Evolutionary conservation across 2,888 invertebrate genomes (phyloP), one percentile per base, ranked within the genome.

Genomic region (Alentia gelatinosa): DNA sequence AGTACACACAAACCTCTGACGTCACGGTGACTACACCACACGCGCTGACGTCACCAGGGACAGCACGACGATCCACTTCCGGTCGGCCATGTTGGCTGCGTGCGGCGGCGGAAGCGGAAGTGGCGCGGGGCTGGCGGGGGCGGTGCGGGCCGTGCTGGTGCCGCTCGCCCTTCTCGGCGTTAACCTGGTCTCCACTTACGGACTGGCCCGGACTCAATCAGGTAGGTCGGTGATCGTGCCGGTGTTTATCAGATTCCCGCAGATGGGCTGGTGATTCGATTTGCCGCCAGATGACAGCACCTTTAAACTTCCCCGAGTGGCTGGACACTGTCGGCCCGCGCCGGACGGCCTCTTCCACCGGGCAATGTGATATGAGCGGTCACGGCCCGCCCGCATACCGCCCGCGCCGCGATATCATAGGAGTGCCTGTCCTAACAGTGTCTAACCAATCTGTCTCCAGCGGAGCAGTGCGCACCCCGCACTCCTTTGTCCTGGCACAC

Each of bases 241-340:
- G 19, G 33, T 47, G 47, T 86, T 86, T 42, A 86, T 86, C 42
- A 33, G 33, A 42, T 86, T 86, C 19, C 47, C 30, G 26, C 26
- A 42, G 86, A 86, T 86, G 47, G 86, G 86, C 5, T 86, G 23
- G 86, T 23, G 86, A 86, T 86, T 86, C 23, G 86, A 42, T 86
- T 86, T 19, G 19, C 4, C 47, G 30, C 47, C 30, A 30, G 86
- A 40, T 86, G 86, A 86, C 86, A 50, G 86, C 26, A 30, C 79
- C 68, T 30, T 83, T 86, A 30, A 86, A 86, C 19, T 33, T n/a
- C 30, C 47, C 23, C 1, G 19, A 33, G 47, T 30, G 47, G 47
- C 19, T 86, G 86, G 86, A 86, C 50, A 42, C 23, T 30, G 50
- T 86, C 86, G 1, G 68, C 1, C 12, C 30, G 12, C 26, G 68